These are phyloP conservation scores for Ctenopoma multispine DNA, from an alignment of 2,797 vertebrate species.

Conservation along the genomic window DNA sequence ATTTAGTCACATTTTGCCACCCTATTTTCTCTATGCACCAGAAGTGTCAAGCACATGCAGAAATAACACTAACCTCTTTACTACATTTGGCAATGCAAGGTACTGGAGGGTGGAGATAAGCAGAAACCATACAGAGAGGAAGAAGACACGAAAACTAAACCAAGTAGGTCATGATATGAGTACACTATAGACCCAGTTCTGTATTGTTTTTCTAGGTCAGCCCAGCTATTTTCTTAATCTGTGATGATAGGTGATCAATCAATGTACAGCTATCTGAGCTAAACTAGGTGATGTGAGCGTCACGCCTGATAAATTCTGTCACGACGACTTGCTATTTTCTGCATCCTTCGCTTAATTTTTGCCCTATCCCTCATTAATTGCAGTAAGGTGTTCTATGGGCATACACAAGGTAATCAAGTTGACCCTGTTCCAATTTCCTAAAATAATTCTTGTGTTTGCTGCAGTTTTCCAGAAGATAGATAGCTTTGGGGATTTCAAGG, in stretches of 20 bases:
- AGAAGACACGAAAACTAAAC: conserved; percentile 77
- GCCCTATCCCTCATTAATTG: conserved; percentile 77
- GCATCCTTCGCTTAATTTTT: conserved; percentile 78
- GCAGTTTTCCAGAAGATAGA: conserved; percentile 87
- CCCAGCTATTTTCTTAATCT: conserved; percentile 65
- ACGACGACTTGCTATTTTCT: conserved; percentile 57
- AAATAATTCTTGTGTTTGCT: conserved; percentile 89
- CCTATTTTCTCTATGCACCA: conserved; percentile 69
- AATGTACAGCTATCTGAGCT: conserved; percentile 59
- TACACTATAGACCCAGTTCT: conserved; percentile 65
- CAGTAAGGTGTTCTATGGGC: conserved; percentile 74
- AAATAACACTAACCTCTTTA: conserved; percentile 75
- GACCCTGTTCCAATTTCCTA: conserved; percentile 86
- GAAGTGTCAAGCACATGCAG: conserved; percentile 70
- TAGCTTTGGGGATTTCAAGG: conserved; percentile 85
- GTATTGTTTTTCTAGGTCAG: conserved; percentile 83
- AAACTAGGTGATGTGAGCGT: conserved; percentile 45
- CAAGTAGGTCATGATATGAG: conserved; percentile 84
- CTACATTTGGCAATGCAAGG: conserved; percentile 64
- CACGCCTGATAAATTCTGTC: conserved; percentile 50
- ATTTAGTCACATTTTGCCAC: conserved; percentile 46
- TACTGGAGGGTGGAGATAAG: conserved; percentile 72
- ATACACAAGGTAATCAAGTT: conserved; percentile 82
- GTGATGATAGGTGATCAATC: conserved; percentile 73
- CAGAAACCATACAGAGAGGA: conserved; percentile 69